These are phyloP conservation scores for Monopis laevigella DNA, from an alignment of 2,888 invertebrate genomes.

Conservation along the genomic window DNA sequence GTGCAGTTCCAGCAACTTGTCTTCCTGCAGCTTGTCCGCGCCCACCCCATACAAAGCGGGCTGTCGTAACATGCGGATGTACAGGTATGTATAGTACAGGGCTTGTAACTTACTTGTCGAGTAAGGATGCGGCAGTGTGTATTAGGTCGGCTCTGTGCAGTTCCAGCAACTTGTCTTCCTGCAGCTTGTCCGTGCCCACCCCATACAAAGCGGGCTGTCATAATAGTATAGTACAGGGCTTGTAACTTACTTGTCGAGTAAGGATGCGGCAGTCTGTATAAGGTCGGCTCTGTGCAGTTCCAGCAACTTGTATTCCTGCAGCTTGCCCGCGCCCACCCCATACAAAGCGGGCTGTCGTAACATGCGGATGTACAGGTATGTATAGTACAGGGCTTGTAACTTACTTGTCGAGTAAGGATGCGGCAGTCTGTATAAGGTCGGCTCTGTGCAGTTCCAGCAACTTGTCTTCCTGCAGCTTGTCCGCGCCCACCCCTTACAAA, in stretches of 20 bases:
- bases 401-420: slow-evolving; percentile 80
- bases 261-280: slow-evolving; percentile 91
- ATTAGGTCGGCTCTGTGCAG: slow-evolving; percentile 92
- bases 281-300: slow-evolving; percentile 94
- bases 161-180: slow-evolving; percentile 87
- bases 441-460: slow-evolving; percentile 90
- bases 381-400: too few species aligned
- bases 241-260: slow-evolving; percentile 79
- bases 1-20: slow-evolving; percentile 86
- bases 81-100: slow-evolving; percentile 97
- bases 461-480: slow-evolving; percentile 83
- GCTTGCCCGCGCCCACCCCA: slow-evolving; percentile 82
- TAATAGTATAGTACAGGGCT: too few species aligned
- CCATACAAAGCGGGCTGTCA: slow-evolving; percentile 92
- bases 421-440: slow-evolving; percentile 96
- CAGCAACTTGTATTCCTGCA: slow-evolving; percentile 84
- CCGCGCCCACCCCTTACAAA: slow-evolving; percentile 87
- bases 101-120: slow-evolving; percentile 80
- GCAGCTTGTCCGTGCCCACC: slow-evolving; percentile 79
- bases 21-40: slow-evolving; percentile 80
- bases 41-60: slow-evolving; percentile 92
- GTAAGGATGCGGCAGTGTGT: slow-evolving; percentile 90
- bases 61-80: slow-evolving; percentile 92
- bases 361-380: slow-evolving; percentile 97
- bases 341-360: slow-evolving; percentile 89